phyloP scores from a whole-genome alignment of 1,140 invertebrate genomes.

The Lucilia cuprina region DNA sequence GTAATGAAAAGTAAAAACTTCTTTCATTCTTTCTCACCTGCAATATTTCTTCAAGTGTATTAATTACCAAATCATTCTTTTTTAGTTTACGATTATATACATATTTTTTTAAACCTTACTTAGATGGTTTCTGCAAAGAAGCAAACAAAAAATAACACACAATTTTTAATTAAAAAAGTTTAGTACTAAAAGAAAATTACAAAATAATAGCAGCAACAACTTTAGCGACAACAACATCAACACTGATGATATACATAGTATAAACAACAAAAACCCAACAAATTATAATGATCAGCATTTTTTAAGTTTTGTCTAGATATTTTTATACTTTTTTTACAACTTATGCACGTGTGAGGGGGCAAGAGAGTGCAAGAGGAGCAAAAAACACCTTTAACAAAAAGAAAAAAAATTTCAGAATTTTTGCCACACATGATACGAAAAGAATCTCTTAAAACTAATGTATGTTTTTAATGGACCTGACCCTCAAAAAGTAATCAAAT shows the following conservation, averaged over 20 bases:
- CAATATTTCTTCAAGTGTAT: neutral
- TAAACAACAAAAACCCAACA: neutral
- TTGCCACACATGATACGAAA: neutral
- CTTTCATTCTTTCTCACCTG: too few species aligned
- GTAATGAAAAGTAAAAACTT: too few species aligned
- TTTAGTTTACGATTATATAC: neutral
- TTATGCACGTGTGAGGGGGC: neutral
- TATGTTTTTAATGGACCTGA: neutral
- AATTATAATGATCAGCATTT: neutral
- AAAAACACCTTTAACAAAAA: neutral
- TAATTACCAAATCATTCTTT: neutral
- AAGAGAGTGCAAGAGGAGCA: neutral
- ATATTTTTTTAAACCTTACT: neutral
- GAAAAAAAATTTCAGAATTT: neutral
- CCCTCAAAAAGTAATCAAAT: neutral
- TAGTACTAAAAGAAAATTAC: neutral
- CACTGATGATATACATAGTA: neutral
- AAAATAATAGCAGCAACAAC: neutral
- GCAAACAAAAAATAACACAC: neutral
- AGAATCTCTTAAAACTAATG: neutral
- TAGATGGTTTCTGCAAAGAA: neutral
- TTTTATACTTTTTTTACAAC: neutral
- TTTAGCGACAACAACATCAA: neutral
- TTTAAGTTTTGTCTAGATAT: neutral
- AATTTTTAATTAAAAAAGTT: conserved; percentile 4